Evolutionary conservation across 2,888 invertebrate species (phyloP).

Genomic region (Lomographa bimaculata): DNA sequence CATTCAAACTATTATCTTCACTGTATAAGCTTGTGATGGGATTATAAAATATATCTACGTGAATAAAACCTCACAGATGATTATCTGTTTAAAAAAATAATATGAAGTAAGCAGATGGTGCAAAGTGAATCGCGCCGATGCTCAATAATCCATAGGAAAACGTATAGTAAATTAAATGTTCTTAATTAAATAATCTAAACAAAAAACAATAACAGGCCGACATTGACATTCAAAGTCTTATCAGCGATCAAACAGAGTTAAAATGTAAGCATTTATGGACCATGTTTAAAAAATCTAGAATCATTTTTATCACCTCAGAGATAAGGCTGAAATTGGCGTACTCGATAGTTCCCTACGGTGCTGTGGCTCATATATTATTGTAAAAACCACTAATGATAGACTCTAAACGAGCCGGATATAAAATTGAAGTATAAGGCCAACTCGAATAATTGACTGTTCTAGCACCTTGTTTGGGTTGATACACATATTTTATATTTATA

Average conservation of each 20-base stretch:
- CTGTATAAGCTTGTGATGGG: no score
- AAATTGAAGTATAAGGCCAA: not conserved
- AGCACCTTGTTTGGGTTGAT: constrained; percentile 1
- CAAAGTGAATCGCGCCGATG: constrained; percentile 19
- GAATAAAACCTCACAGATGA: constrained; percentile 1
- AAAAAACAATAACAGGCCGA: constrained; percentile 30
- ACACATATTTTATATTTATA: no score
- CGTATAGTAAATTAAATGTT: constrained; percentile 31
- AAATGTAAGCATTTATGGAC: not conserved
- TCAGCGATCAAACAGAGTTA: constrained; percentile 8
- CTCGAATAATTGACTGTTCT: not conserved
- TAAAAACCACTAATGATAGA: constrained; percentile 2
- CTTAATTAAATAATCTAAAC: constrained; percentile 38
- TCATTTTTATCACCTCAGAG: no score
- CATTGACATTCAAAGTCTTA: constrained; percentile 21
- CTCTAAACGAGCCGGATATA: not conserved
- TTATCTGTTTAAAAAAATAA: constrained; percentile 2
- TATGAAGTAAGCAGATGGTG: constrained; percentile 5
- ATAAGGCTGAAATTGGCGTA: no score
- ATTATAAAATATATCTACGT: no score
- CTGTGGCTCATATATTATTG: no score
- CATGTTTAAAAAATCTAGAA: no score
- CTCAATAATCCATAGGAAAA: constrained; percentile 22
- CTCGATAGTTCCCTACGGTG: no score
- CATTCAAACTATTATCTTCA: no score